Percentiles rank a stretch among this genome's conserved stretches.
These are phyloP conservation scores for Pardosa pseudoannulata DNA, from an alignment of 2,888 invertebrate genomes.

Conservation along the genomic window DNA sequence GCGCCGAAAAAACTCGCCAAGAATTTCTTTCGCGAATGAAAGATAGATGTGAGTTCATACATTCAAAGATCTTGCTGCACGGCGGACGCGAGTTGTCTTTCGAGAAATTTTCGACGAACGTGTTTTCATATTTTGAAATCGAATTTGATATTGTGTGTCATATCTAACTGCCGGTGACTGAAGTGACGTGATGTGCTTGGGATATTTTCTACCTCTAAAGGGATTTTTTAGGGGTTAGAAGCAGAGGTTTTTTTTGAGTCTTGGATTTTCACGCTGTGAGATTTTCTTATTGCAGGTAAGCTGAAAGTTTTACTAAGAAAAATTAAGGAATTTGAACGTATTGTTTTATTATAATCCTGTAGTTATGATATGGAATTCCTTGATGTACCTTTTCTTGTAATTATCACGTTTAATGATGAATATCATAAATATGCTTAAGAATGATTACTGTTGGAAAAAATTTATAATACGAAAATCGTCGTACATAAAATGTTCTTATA, in stretches of 20 bases:
- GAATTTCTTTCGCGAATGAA: not conserved
- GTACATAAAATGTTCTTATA: too few species aligned
- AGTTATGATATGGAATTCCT: too few species aligned
- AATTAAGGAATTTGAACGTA: too few species aligned
- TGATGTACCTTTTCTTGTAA: too few species aligned
- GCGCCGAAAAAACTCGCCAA: not conserved
- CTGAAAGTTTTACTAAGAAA: not conserved
- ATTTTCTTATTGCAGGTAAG: conserved; percentile 29
- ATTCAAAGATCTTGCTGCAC: not conserved
- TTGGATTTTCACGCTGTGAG: conserved; percentile 32
- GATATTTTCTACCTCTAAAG: conserved; percentile 38
- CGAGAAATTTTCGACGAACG: not conserved
- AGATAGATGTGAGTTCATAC: not conserved
- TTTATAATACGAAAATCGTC: too few species aligned
- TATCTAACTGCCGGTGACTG: not conserved
- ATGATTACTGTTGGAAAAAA: too few species aligned
- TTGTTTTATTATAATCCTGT: too few species aligned
- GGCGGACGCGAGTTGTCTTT: not conserved
- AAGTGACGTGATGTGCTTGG: conserved; percentile 39
- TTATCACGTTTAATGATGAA: too few species aligned
- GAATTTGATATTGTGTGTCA: not conserved
- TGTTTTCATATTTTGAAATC: not conserved
- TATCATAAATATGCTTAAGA: too few species aligned
- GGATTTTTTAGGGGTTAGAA: conserved; percentile 17
- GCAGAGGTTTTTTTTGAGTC: conserved; percentile 20